Evolutionary conservation across 2,113 vertebrate species (phyloP).

Genomic region (Panthera uncia): DNA sequence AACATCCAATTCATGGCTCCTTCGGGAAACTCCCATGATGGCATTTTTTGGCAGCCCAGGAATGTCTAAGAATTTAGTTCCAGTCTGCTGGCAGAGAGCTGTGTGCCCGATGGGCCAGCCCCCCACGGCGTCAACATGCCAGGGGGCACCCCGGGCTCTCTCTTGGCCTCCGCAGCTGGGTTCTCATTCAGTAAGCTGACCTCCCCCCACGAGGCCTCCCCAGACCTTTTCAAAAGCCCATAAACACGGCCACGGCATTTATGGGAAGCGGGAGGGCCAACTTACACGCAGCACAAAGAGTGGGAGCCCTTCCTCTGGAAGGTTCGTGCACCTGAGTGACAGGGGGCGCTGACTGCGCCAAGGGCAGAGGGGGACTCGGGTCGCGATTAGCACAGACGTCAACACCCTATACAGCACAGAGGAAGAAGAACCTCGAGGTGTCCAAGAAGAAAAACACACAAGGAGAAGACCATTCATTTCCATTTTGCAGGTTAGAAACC

Average conservation of each 20-base stretch:
- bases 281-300: neutral
- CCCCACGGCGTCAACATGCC: neutral
- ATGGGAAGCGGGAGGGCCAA: slow-evolving; percentile 21
- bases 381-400: neutral
- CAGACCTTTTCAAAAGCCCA: slow-evolving; percentile 46
- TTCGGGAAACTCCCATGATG: neutral
- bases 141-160: slow-evolving; percentile 44
- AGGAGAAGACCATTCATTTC: neutral
- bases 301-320: neutral
- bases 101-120: slow-evolving; percentile 24
- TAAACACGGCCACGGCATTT: slow-evolving; percentile 22
- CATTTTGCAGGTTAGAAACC: neutral
- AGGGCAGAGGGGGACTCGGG: neutral
- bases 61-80: slow-evolving; percentile 37
- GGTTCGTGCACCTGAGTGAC: neutral
- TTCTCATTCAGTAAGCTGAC: slow-evolving; percentile 47
- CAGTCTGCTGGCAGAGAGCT: slow-evolving; percentile 35
- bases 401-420: accelerated
- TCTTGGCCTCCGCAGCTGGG: neutral
- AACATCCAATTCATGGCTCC: neutral
- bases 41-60: slow-evolving; percentile 28
- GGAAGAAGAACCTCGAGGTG: neutral
- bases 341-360: neutral
- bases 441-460: neutral
- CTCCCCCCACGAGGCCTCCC: slow-evolving; percentile 9